phyloP scores from a whole-genome alignment of 2,888 invertebrate genomes.

The Willowsia nigromaculata region DNA sequence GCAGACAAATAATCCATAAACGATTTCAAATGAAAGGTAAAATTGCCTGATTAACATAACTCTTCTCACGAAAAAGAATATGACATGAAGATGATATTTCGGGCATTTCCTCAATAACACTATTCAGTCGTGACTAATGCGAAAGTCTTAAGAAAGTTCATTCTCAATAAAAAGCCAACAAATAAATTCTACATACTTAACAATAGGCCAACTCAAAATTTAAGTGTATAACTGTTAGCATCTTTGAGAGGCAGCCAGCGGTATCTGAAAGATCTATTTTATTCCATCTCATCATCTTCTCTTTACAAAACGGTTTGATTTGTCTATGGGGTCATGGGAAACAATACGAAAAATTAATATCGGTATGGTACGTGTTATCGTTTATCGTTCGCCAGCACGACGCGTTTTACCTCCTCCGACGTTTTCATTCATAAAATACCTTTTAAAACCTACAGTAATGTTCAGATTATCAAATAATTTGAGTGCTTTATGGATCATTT shows the following conservation, averaged over 20 bases:
- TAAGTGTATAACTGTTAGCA: neutral
- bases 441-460: slow-evolving; percentile 29
- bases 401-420: slow-evolving; percentile 60
- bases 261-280: slow-evolving; percentile 12
- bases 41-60: slow-evolving; percentile 61
- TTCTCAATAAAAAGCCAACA: slow-evolving; percentile 6
- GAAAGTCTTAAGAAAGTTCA: slow-evolving; percentile 15
- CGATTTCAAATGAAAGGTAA: slow-evolving; percentile 50
- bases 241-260: neutral
- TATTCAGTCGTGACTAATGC: slow-evolving; percentile 66
- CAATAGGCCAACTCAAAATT: no score
- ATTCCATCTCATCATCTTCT: neutral
- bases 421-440: slow-evolving; percentile 43
- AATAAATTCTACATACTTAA: neutral
- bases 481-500: slow-evolving; percentile 62
- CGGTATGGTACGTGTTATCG: slow-evolving; percentile 22
- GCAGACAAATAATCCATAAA: slow-evolving; percentile 67
- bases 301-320: slow-evolving; percentile 23
- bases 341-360: slow-evolving; percentile 41
- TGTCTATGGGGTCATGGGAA: slow-evolving; percentile 67
- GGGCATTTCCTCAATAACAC: slow-evolving; percentile 24
- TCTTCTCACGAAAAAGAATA: slow-evolving; percentile 25
- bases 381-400: slow-evolving; percentile 55
- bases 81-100: slow-evolving; percentile 11
- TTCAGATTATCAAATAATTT: slow-evolving; percentile 33